These are phyloP conservation scores for Cremastobaeus sp. DNA, from an alignment of 2,888 invertebrate genomes.

Conservation along the genomic window DNA sequence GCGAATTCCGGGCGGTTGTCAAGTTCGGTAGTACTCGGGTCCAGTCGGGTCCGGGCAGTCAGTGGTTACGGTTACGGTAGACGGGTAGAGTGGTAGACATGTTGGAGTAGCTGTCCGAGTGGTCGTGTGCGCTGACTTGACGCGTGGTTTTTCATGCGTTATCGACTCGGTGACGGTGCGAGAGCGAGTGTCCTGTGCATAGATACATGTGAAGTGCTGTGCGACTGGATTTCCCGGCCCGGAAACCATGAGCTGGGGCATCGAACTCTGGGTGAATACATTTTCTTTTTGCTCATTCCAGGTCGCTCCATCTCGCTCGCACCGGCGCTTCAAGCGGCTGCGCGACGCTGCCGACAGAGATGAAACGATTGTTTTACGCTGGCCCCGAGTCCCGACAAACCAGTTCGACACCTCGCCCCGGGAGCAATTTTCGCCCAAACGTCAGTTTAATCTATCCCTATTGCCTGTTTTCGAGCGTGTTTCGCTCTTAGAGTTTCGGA, in stretches of 20 bases:
- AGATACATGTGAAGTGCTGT: conserved; percentile 72
- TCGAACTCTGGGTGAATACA: conserved; percentile 79
- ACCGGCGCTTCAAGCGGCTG: too few relatives aligned
- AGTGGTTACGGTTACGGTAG: conserved; percentile 72
- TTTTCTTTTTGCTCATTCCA: conserved; percentile 24
- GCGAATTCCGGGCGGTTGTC: conserved; percentile 71
- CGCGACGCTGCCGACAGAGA: too few relatives aligned
- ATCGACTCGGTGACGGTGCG: conserved; percentile 44
- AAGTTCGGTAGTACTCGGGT: conserved; percentile 52
- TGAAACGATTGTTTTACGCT: too few relatives aligned
- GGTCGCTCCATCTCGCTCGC: not conserved
- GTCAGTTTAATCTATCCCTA: not conserved
- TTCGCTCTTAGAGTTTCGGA: too few relatives aligned
- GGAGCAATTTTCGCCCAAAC: conserved; percentile 31
- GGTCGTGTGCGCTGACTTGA: conserved; percentile 68
- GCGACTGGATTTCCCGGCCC: conserved; percentile 72
- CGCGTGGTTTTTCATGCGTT: conserved; percentile 69
- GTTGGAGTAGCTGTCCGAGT: conserved; percentile 69
- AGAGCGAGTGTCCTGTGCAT: conserved; percentile 60
- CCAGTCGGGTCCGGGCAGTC: conserved; percentile 73
- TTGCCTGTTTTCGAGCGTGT: conserved; percentile 26
- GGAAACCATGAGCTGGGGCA: conserved; percentile 79
- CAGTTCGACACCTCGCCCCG: conserved; percentile 38
- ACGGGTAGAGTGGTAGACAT: conserved; percentile 67
- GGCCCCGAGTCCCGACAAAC: conserved; percentile 15